phyloP scores from a whole-genome alignment of 2,113 vertebrate genomes.

The Thalassarche chlororhynchos region DNA sequence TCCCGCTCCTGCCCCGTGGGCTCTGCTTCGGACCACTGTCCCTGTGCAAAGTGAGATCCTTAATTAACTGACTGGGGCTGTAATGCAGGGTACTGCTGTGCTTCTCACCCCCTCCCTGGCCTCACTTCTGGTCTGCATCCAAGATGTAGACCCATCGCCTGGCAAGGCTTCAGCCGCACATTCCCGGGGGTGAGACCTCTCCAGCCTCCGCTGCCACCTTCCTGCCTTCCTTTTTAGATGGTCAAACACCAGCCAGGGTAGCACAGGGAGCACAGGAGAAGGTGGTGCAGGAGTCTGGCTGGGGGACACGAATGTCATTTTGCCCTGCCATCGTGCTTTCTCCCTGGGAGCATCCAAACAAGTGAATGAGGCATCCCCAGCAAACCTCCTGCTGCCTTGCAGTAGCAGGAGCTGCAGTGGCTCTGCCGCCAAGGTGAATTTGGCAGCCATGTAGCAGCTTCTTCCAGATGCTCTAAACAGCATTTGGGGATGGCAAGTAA shows the following conservation, averaged over 20 bases:
- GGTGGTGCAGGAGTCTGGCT: neutral
- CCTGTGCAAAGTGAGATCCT: rapidly evolving
- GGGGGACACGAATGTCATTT: neutral
- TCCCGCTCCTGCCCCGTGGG: rapidly evolving
- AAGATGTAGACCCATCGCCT: rapidly evolving
- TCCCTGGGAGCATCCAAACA: neutral
- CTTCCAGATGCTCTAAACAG: neutral
- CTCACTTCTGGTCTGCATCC: neutral
- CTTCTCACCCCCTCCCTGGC: neutral
- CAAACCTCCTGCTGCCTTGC: neutral
- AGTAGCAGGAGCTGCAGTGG: neutral
- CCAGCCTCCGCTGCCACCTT: neutral
- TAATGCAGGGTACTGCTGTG: neutral
- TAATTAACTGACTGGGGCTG: neutral
- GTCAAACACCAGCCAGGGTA: neutral
- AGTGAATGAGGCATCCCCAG: neutral
- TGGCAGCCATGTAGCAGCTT: neutral
- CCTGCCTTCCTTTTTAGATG: neutral
- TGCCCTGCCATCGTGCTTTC: neutral
- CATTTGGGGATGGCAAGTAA: neutral
- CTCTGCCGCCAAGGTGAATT: neutral
- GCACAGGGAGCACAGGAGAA: neutral
- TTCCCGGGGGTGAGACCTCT: neutral
- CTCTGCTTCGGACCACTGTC: neutral
- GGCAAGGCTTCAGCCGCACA: neutral